These are phyloP conservation scores for human (Homo sapiens) DNA, from an alignment of 2,113 vertebrate genomes.

Conservation along the genomic window DNA sequence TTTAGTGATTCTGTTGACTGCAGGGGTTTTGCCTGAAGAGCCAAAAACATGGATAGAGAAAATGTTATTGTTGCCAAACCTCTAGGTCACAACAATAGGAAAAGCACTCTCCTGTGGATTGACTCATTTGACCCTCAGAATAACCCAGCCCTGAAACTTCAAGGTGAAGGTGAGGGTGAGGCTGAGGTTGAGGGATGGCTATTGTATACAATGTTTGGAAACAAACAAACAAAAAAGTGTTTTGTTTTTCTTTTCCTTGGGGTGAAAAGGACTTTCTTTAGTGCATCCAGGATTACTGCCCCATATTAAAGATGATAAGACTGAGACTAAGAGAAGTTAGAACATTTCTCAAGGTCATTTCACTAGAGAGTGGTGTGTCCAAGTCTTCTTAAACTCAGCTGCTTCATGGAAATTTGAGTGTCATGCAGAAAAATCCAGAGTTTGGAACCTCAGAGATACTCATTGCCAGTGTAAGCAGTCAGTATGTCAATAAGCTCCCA, in stretches of 20 bases:
- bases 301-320: neutral
- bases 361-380: neutral
- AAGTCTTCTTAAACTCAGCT: neutral
- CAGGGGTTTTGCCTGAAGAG: neutral
- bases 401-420: neutral
- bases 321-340: neutral
- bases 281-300: neutral
- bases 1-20: neutral
- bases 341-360: neutral
- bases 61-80: neutral
- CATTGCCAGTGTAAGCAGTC: neutral
- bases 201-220: neutral
- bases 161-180: neutral
- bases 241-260: neutral
- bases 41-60: neutral
- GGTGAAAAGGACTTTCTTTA: neutral
- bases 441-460: neutral
- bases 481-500: neutral
- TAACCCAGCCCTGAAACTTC: neutral
- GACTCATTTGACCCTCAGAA: neutral
- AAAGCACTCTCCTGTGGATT: neutral
- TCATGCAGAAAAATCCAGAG: neutral
- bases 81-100: neutral
- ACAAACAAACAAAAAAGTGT: neutral
- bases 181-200: neutral